These are phyloP conservation scores for Ceratosolen solmsi DNA, from an alignment of 1,140 invertebrate genomes.

Conservation along the genomic window DNA sequence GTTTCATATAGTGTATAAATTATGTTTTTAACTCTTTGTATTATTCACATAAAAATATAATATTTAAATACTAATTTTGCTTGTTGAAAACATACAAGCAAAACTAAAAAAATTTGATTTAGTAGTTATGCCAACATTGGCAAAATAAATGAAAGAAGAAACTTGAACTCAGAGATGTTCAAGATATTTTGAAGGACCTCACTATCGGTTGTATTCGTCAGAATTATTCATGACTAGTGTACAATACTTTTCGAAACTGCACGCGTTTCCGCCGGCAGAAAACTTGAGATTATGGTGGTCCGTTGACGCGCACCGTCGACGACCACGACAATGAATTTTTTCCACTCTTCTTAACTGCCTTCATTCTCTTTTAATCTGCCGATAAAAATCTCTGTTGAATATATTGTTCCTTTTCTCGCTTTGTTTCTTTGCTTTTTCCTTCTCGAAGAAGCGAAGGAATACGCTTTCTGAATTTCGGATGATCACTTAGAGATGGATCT, in stretches of 20 bases:
- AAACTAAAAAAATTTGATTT: too few relatives aligned
- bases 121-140: too few relatives aligned
- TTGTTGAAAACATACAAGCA: too few relatives aligned
- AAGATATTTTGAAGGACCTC: constrained; percentile 30
- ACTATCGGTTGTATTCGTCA: constrained; percentile 69
- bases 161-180: too few relatives aligned
- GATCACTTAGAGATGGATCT: constrained; percentile 19
- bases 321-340: constrained; percentile 39
- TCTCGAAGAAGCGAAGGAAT: not conserved
- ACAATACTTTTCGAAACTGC: not conserved
- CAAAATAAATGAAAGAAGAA: too few relatives aligned
- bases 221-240: constrained; percentile 69
- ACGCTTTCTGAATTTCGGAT: constrained; percentile 29
- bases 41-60: too few relatives aligned
- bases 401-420: constrained; percentile 35
- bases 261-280: constrained; percentile 32
- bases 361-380: constrained; percentile 48
- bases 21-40: too few relatives aligned
- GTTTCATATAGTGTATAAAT: too few relatives aligned
- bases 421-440: not conserved
- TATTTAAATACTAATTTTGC: too few relatives aligned
- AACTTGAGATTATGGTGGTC: constrained; percentile 44
- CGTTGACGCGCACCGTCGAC: not conserved
- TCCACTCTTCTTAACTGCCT: constrained; percentile 24
- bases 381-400: constrained; percentile 39